phyloP scores from a whole-genome alignment of 2,888 invertebrate species.

The Pristionchus arcanus region DNA sequence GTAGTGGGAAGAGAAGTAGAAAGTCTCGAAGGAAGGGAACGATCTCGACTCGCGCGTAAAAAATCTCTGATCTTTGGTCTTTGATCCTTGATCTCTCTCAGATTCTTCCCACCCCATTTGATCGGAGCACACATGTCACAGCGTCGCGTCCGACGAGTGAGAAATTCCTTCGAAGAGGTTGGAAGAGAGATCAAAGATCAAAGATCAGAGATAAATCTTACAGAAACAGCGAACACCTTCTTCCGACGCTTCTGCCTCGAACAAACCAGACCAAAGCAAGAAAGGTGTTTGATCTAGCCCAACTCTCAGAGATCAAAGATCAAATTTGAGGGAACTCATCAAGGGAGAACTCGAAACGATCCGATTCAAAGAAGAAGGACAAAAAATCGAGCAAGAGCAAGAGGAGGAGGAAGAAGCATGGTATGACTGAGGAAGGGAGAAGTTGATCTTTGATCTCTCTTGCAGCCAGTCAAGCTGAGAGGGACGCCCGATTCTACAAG shows the following conservation, averaged over 20 bases:
- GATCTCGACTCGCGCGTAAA: conserved; percentile 6
- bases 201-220: background rate
- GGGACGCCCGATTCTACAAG: conserved; percentile 7
- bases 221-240: background rate
- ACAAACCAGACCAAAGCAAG: background rate
- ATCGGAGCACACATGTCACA: conserved; percentile 13
- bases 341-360: background rate
- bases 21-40: background rate
- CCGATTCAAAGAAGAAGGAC: conserved; percentile 26
- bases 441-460: background rate
- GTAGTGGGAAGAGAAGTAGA: conserved; percentile 12
- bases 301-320: background rate
- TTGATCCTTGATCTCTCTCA: background rate
- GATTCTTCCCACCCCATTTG: conserved; percentile 30
- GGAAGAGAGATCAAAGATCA: conserved; percentile 30
- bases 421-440: background rate
- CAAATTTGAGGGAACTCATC: background rate
- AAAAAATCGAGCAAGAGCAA: conserved; percentile 10
- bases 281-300: background rate
- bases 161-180: background rate
- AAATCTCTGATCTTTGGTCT: background rate
- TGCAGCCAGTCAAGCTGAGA: background rate
- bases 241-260: background rate
- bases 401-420: background rate
- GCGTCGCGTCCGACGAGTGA: background rate